phyloP scores from a whole-genome alignment of 2,888 invertebrate genomes.

The Caradrina clavipalpis region DNA sequence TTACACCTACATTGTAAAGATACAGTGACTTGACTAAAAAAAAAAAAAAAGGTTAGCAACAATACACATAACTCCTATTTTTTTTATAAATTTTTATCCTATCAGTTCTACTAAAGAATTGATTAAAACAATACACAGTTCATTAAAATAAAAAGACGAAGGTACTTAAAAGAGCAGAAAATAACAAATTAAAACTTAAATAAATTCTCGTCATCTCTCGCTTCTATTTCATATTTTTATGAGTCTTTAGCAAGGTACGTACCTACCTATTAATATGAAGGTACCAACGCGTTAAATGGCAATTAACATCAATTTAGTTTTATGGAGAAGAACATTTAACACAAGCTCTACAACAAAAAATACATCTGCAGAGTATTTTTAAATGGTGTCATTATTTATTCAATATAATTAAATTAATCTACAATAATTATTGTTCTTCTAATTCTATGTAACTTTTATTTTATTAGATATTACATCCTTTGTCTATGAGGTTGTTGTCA shows the following conservation, averaged over 20 bases:
- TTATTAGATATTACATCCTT: too few species aligned
- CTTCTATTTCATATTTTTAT: constrained; percentile 8
- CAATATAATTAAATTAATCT: neutral
- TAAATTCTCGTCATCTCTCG: neutral
- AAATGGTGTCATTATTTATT: neutral
- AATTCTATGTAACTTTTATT: too few species aligned
- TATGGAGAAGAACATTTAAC: constrained; percentile 34
- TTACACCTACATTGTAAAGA: neutral
- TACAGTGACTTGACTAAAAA: too few species aligned
- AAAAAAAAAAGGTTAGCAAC: too few species aligned
- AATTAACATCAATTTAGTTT: constrained; percentile 52
- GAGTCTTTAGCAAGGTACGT: constrained; percentile 20
- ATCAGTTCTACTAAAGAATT: too few species aligned
- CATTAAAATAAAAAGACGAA: too few species aligned
- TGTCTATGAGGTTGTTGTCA: too few species aligned
- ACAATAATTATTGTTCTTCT: too few species aligned
- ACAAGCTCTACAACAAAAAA: constrained; percentile 12
- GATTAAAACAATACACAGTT: neutral
- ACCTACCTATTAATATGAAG: neutral
- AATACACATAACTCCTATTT: too few species aligned
- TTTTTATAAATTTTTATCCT: neutral
- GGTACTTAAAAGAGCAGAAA: neutral
- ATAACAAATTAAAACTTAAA: neutral
- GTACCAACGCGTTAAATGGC: constrained; percentile 37
- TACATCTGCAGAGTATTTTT: neutral